phyloP scores from a whole-genome alignment of 2,113 vertebrate genomes.

The Heterotis niloticus region DNA sequence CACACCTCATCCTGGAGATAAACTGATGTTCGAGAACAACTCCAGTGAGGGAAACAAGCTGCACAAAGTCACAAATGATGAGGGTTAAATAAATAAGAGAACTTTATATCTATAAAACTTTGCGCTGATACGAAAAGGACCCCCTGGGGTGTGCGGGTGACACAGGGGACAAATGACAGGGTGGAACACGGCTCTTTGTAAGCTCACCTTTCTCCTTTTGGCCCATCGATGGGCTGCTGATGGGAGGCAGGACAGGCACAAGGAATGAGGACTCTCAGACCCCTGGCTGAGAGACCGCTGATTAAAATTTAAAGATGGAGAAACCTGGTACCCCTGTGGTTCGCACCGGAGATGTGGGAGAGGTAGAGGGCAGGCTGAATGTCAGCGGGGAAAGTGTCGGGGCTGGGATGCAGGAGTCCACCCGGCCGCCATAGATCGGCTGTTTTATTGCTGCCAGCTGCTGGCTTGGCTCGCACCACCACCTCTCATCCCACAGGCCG shows the following conservation, averaged over 20 bases:
- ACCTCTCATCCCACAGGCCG: not conserved
- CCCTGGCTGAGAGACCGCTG: slow-evolving; percentile 24
- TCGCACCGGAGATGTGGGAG: slow-evolving; percentile 24
- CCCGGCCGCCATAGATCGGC: no score
- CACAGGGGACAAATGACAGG: not conserved
- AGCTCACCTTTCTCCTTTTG: slow-evolving; percentile 21
- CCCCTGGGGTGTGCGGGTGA: slow-evolving; percentile 10
- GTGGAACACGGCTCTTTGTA: not conserved
- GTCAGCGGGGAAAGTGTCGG: not conserved
- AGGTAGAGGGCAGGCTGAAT: not conserved
- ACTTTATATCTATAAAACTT: slow-evolving; percentile 5
- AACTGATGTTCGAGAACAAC: not conserved
- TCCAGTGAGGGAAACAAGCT: not conserved
- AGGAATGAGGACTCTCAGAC: slow-evolving; percentile 15
- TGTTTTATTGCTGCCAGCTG: no score
- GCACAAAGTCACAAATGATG: slow-evolving; percentile 5
- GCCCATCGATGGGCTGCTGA: slow-evolving; percentile 22
- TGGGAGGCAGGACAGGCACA: slow-evolving; percentile 8
- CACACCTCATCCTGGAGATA: not conserved
- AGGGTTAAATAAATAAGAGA: not conserved
- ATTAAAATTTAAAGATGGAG: slow-evolving; percentile 42
- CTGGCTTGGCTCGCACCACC: not conserved
- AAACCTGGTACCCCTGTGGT: slow-evolving; percentile 36
- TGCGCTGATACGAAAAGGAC: slow-evolving; percentile 7
- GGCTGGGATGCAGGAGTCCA: not conserved